Evolutionary conservation across 2,113 vertebrate genomes (phyloP).

Genomic region (Halcyon senegalensis): DNA sequence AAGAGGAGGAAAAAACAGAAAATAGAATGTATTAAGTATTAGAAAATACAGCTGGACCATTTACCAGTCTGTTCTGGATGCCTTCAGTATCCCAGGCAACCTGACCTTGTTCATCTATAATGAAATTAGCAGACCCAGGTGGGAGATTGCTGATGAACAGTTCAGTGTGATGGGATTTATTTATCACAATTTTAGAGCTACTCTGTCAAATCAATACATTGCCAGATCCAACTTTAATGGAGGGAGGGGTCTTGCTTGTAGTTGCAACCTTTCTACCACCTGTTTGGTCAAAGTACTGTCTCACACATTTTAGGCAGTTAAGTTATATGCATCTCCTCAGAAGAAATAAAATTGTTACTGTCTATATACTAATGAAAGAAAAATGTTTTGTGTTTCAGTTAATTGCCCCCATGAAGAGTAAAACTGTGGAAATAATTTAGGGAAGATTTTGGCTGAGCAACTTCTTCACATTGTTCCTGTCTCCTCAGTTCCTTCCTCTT

Average conservation of each 20-base stretch:
- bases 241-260: background rate
- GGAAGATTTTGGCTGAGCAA: background rate
- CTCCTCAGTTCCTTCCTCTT: background rate
- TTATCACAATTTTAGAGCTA: conserved; percentile 5
- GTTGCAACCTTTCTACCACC: background rate
- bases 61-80: background rate
- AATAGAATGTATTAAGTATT: background rate
- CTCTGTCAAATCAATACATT: background rate
- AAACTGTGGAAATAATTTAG: background rate
- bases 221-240: background rate
- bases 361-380: background rate
- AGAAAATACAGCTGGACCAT: background rate
- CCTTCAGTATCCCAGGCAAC: conserved; percentile 8
- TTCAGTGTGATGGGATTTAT: conserved; percentile 30
- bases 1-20: background rate
- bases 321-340: background rate
- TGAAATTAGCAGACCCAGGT: conserved; percentile 20
- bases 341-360: background rate
- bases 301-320: background rate
- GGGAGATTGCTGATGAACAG: background rate
- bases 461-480: background rate
- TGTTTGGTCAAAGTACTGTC: background rate
- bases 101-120: conserved; percentile 20
- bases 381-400: background rate
- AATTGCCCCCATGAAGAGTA: background rate